Conservation (phyloP, 2,797 vertebrate species). For the Leptoclinus maculatus region DNA sequence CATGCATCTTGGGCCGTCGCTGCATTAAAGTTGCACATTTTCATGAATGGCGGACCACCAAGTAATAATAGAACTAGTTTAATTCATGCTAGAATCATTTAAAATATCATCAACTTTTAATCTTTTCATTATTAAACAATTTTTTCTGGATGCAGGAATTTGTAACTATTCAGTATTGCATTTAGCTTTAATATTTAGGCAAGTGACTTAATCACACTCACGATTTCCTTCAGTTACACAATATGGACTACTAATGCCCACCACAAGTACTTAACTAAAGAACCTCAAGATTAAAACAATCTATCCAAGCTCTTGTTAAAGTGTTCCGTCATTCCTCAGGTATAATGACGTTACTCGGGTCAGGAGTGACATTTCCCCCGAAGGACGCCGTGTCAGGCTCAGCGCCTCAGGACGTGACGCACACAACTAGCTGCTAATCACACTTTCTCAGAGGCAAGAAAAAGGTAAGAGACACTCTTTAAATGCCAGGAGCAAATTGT, state of each 20-base stretch:
- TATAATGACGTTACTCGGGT: slow-evolving; percentile 3
- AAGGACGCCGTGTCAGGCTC: not conserved
- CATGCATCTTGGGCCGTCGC: not conserved
- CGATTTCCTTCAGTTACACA: not conserved
- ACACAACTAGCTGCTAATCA: slow-evolving; percentile 14
- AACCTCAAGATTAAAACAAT: slow-evolving; percentile 1
- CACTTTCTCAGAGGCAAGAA: slow-evolving; percentile 18
- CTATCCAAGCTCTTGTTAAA: slow-evolving; percentile 10
- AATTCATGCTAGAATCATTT: slow-evolving; percentile 1
- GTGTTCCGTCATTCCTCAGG: slow-evolving; percentile 7
- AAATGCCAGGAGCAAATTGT: slow-evolving; percentile 19
- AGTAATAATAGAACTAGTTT: not conserved
- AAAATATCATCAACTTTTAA: not conserved
- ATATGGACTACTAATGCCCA: not conserved
- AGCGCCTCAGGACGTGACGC: slow-evolving; percentile 3
- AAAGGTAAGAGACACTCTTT: slow-evolving; percentile 15
- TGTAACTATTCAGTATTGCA: not conserved
- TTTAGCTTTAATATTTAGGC: not conserved
- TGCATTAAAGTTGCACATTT: slow-evolving; percentile 12
- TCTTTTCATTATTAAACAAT: not conserved
- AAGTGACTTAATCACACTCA: not conserved
- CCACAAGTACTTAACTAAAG: not conserved
- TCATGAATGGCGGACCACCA: not conserved
- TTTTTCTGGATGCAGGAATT: not conserved
- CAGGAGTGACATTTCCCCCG: slow-evolving; percentile 21